Evolutionary conservation across 2,113 vertebrate genomes (phyloP), one percentile per base, ranked within the genome.

Genomic region (Phalacrocorax carbo): DNA sequence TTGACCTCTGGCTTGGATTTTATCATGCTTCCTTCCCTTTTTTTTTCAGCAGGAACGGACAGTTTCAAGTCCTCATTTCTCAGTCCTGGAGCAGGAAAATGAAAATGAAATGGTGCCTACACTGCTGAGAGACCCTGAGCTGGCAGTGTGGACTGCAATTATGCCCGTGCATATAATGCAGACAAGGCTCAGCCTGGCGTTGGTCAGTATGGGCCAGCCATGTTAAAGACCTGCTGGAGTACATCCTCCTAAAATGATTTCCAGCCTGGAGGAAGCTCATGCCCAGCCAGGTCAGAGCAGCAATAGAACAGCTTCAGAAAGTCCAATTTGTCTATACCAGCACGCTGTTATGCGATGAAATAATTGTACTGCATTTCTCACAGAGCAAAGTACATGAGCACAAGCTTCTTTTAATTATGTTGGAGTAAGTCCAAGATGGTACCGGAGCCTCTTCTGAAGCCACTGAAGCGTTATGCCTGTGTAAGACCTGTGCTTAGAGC

Each of bases 381-480:
- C 55, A 60, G 61, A 62, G 21, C 9, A 64, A 60, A 52, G 46
- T 1, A 36, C 49, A 32, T 26, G 20, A 83, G 40, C n/a, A 27
- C 16, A 70, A n/a, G 27, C 26, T 23, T 69, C 18, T 88, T 68
- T 79, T 65, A 49, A 25, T 77, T 36, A 30, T 4, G 14, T 2
- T 68, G 64, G 36, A 46, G 6, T 20, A 21, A 46, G 5, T 12
- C 25, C 40, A 65, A 44, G 49, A 16, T 44, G 68, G 55, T 25
- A 25, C n/a, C 38, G 58, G 48, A 66, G 57, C 26, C 61, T 64
- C 36, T 22, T 42, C 75, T 62, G 82, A 40, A 77, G 46, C 13
- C n/a, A 18, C 20, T 34, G 19, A 29, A 36, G 60, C 0, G 0
- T 46, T 26, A 51, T 7, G 14, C 17, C 11, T 61, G 48, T 3